Base-by-base conservation (phyloP, 1,140 invertebrate genomes). In the Coboldia fuscipes region DNA sequence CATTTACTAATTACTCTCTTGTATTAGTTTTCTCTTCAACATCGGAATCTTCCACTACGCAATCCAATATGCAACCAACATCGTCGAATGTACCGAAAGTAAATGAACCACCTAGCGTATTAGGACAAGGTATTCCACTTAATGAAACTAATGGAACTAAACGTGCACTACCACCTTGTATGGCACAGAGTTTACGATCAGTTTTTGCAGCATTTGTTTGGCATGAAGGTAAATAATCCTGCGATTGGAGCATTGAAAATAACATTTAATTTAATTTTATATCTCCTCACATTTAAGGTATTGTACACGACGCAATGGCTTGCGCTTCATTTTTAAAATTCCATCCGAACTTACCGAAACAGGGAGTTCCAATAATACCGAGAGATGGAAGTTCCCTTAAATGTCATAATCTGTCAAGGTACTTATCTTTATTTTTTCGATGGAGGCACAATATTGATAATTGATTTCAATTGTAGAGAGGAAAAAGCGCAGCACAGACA, bases 291-390 rank as follows among this genome's bases (percentile, higher is more conserved):
- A 38, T 39, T 26, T 22, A 39, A 62, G 63, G 85, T 2, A 79
- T 97, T 27, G 85, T 94, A 0, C 86, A 94, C 51, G 92, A 97
- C 54, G 89, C 89, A 4, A 96, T 97, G 77, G 88, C 90, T 0
- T 92, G 86, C 50, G 86, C 90, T 1, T 86, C 89, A 4, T 97
- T 89, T 50, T 60, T 97, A 0, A 93, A 93, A 57, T 96, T 96
- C 51, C 86, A 94, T 55, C 88, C 86, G 5, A 71, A 72, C 14
- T 56, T 92, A 35, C 76, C 79, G 4, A 85, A 85, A 46, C 67
- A 81, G 43, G 76, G 77, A 4, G 72, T 75, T 14, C 59, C 70
- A 2, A 77, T 81, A 10, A 68, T 82, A 0, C 81, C 75, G 0
- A 54, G 68, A 0, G 42, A 51, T 9, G 51, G 56, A 53, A 33